phyloP scores from a whole-genome alignment of 2,797 vertebrate species.

The Melanitta fusca region DNA sequence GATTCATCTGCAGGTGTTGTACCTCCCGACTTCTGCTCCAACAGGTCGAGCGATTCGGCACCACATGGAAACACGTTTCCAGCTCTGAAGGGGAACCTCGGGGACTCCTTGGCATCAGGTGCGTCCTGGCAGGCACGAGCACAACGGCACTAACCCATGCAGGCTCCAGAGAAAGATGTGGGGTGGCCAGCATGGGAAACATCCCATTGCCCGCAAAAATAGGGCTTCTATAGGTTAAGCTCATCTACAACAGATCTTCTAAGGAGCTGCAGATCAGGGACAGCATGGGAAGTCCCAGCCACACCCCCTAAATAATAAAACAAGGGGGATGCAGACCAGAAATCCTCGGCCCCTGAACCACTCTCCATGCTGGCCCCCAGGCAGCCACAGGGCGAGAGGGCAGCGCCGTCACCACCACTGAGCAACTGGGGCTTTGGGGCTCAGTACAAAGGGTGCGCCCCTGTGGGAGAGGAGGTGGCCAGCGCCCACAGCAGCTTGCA shows the following conservation, averaged over 20 bases:
- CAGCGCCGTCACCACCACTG: not conserved
- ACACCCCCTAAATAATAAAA: not conserved
- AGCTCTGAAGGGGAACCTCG: accelerated
- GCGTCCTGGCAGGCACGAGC: not conserved
- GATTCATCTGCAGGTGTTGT: conserved; percentile 58
- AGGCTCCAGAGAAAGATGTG: not conserved
- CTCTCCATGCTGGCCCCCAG: not conserved
- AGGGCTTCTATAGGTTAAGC: not conserved
- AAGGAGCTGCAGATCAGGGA: not conserved
- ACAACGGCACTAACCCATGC: not conserved
- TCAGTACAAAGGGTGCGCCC: not conserved
- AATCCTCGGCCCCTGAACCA: not conserved
- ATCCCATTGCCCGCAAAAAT: not conserved
- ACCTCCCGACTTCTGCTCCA: not conserved
- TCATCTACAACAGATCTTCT: not conserved
- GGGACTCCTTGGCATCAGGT: not conserved
- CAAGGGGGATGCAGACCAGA: not conserved
- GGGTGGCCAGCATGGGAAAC: not conserved
- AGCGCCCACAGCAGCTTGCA: not conserved
- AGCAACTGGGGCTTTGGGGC: not conserved
- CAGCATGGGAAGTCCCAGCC: not conserved
- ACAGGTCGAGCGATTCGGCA: not conserved
- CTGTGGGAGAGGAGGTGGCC: not conserved
- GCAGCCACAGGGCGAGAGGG: not conserved
- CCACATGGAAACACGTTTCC: not conserved